These are phyloP conservation scores for Holocentrus rufus DNA, from an alignment of 2,797 vertebrate species.

Conservation along the genomic window DNA sequence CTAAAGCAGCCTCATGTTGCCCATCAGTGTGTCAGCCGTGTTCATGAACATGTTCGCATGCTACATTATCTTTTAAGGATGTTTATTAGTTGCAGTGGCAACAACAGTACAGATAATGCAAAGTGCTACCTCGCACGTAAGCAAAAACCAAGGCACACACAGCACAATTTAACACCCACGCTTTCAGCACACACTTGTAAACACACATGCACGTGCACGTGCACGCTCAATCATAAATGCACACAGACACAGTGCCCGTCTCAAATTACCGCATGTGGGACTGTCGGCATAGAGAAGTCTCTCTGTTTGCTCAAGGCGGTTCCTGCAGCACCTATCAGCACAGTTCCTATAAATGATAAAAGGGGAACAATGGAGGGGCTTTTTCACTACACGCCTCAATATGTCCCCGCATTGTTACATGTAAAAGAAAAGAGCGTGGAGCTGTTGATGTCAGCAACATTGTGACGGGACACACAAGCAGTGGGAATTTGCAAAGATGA, in stretches of 20 bases:
- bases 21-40: too few relatives aligned
- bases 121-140: too few relatives aligned
- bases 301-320: slow-evolving; percentile 38
- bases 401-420: background rate
- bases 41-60: too few relatives aligned
- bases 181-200: too few relatives aligned
- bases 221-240: background rate
- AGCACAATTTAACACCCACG: too few relatives aligned
- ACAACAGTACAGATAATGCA: too few relatives aligned
- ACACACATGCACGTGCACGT: background rate
- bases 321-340: background rate
- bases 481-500: background rate
- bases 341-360: slow-evolving; percentile 5
- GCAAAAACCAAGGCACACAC: too few relatives aligned
- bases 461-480: background rate
- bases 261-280: background rate
- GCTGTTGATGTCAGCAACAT: slow-evolving; percentile 11
- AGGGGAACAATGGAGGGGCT: slow-evolving; percentile 7
- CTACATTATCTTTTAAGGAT: too few relatives aligned
- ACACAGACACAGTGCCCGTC: background rate
- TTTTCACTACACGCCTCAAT: slow-evolving; percentile 10
- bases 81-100: too few relatives aligned
- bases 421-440: slow-evolving; percentile 7
- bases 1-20: too few relatives aligned
- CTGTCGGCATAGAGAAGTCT: slow-evolving; percentile 15